phyloP scores from a whole-genome alignment of 2,797 vertebrate species.

The Myotis vivesi region DNA sequence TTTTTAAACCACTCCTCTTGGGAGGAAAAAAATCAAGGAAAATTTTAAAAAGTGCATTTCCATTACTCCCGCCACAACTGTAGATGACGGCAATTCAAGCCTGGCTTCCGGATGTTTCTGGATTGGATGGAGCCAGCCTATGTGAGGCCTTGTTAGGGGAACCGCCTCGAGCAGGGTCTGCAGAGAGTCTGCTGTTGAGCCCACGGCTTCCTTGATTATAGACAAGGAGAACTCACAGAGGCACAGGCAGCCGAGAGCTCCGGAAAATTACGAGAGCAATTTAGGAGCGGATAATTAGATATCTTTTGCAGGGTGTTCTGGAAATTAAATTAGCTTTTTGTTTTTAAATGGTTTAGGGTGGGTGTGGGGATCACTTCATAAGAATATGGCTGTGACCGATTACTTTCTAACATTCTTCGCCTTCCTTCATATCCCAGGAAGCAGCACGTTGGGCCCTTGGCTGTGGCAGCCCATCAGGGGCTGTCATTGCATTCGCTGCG shows the following conservation, averaged over 20 bases:
- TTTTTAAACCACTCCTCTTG: not conserved
- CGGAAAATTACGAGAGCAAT: constrained; percentile 85
- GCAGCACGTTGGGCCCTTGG: constrained; percentile 83
- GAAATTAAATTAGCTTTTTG: constrained; percentile 86
- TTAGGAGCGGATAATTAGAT: constrained; percentile 84
- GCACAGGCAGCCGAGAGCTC: constrained; percentile 78
- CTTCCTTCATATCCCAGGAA: constrained; percentile 78
- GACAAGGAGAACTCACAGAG: constrained; percentile 67
- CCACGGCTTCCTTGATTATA: constrained; percentile 32
- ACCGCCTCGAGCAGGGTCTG: constrained; percentile 46
- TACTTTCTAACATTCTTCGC: constrained; percentile 82
- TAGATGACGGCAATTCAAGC: not conserved
- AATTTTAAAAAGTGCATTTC: not conserved
- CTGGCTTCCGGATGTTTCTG: not conserved
- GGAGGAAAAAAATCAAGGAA: not conserved
- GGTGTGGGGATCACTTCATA: constrained; percentile 76
- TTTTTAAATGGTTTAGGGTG: constrained; percentile 71
- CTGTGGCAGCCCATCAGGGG: constrained; percentile 81
- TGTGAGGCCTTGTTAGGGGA: not conserved
- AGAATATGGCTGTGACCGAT: constrained; percentile 77
- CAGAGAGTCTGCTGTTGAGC: constrained; percentile 53
- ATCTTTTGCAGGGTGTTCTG: constrained; percentile 81
- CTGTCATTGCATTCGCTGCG: constrained; percentile 83
- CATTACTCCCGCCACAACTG: not conserved
- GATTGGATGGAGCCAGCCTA: not conserved